Evolutionary conservation across 1,140 invertebrate species (phyloP), one percentile per base, ranked within the genome.

Genomic region (Papilio dardanus): DNA sequence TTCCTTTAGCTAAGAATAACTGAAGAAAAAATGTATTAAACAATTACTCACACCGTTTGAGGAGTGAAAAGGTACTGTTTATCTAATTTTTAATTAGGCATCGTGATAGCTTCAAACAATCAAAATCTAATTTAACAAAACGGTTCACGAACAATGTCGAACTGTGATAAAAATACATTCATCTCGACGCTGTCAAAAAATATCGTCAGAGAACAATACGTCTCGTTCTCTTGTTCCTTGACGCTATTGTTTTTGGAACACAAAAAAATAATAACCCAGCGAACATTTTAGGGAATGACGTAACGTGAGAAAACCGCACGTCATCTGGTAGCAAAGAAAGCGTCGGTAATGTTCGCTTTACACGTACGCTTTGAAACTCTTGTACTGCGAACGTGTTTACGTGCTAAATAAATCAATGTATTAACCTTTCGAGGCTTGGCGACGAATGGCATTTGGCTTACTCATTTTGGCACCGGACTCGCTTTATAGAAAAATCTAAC

Each of bases 341-440:
- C 67, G 67, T 12, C 19, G 31, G 67, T 69, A 69, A 42, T 69
- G 67, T 69, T 69, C 33, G 35, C 19, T 19, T n/a, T 19, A 40
- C 35, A 69, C 67, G 35, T 40, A 24, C 54, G 10, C 24, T 62
- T 28, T 62, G 54, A 28, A 62, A 62, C 54, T 62, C 24, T 62
- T 28, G 24, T 62, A 46, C 35, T 40, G 67, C 5, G n/a, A 35
- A 40, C 14, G 31, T 69, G 31, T 62, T 14, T 28, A 62, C 10
- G 33, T 69, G 31, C 67, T 42, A 69, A 69, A 21, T 69, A 37
- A 37, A 69, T 69, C 67, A 69, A 69, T 69, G 67, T 35, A 50
- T 67, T 16, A 67, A 33, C 35, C 33, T 37, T 69, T 69, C 35
- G 30, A 3, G 10, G 21, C 10, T 62, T 62, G 21, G 54, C 54